These are phyloP conservation scores for Psococerastis gibbosa DNA, from an alignment of 2,888 invertebrate genomes.

Conservation along the genomic window DNA sequence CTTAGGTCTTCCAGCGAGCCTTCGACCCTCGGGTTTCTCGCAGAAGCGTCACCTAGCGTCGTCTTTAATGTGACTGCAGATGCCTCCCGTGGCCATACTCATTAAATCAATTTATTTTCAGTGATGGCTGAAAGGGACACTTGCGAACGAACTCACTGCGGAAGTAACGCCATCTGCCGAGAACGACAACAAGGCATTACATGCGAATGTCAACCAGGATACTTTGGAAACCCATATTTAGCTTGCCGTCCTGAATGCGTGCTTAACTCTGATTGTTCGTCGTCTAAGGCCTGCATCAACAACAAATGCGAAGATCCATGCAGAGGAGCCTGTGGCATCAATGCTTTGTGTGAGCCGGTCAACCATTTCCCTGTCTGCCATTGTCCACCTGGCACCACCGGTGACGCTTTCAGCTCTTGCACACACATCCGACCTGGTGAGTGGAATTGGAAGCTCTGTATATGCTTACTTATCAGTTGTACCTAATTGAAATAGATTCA, in stretches of 20 bases:
- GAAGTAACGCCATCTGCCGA: constrained; percentile 50
- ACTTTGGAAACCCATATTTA: constrained; percentile 59
- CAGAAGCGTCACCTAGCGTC: too few relatives aligned
- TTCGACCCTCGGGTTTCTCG: too few relatives aligned
- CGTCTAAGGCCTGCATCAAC: constrained; percentile 51
- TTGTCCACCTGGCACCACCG: constrained; percentile 47
- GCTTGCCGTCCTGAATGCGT: constrained; percentile 67
- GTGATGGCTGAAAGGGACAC: constrained; percentile 23
- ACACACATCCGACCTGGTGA: constrained; percentile 27
- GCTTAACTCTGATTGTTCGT: constrained; percentile 56
- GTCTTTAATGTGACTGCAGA: too few relatives aligned
- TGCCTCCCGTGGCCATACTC: not conserved
- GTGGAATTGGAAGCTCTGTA: too few relatives aligned
- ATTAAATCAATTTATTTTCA: constrained; percentile 22
- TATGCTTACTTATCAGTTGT: too few relatives aligned
- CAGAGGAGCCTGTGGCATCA: constrained; percentile 51
- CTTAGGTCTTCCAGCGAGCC: too few relatives aligned
- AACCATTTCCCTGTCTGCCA: constrained; percentile 62
- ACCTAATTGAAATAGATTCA: too few relatives aligned
- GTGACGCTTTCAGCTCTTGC: constrained; percentile 58
- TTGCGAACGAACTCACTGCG: constrained; percentile 51
- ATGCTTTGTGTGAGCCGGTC: constrained; percentile 48
- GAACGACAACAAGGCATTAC: constrained; percentile 41
- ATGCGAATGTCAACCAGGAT: constrained; percentile 54
- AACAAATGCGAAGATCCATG: constrained; percentile 64